phyloP scores from a whole-genome alignment of 2,888 invertebrate genomes.

The Rhimphoctona megacephalus region DNA sequence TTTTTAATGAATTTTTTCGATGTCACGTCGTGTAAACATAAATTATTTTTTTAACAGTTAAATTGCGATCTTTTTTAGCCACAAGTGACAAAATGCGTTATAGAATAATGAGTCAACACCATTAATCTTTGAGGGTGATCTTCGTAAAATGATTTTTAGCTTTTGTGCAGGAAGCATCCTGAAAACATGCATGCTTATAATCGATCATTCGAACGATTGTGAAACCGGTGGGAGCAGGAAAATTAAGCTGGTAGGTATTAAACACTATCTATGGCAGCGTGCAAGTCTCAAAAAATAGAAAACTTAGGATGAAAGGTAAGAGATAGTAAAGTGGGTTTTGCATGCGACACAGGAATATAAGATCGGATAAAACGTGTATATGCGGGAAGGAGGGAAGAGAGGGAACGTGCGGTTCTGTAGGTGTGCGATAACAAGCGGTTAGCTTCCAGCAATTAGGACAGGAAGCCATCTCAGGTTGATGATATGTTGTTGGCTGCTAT shows the following conservation, averaged over 20 bases:
- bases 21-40: not conserved
- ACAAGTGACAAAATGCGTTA: not conserved
- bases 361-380: constrained; percentile 65
- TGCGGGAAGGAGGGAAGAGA: constrained; percentile 61
- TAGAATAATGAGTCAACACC: not conserved
- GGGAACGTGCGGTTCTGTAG: constrained; percentile 48
- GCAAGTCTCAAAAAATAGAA: constrained; percentile 26
- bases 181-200: constrained; percentile 17
- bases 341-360: constrained; percentile 64
- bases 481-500: constrained; percentile 56
- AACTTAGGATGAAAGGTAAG: constrained; percentile 10
- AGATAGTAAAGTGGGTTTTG: constrained; percentile 43
- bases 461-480: constrained; percentile 72
- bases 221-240: constrained; percentile 4
- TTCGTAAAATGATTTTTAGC: constrained; percentile 14
- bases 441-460: constrained; percentile 75
- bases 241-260: constrained; percentile 39
- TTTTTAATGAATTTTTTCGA: not conserved
- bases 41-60: not conserved
- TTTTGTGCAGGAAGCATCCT: not conserved
- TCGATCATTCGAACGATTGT: constrained; percentile 30
- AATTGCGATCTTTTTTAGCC: not conserved
- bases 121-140: constrained; percentile 7
- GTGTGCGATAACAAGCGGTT: constrained; percentile 72
- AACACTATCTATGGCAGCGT: constrained; percentile 6